A percentile compares a stretch with the other conserved stretches of the same genome.
These are phyloP conservation scores for Acromyrmex echinatior DNA, from an alignment of 1,140 invertebrate species.

Conservation along the genomic window DNA sequence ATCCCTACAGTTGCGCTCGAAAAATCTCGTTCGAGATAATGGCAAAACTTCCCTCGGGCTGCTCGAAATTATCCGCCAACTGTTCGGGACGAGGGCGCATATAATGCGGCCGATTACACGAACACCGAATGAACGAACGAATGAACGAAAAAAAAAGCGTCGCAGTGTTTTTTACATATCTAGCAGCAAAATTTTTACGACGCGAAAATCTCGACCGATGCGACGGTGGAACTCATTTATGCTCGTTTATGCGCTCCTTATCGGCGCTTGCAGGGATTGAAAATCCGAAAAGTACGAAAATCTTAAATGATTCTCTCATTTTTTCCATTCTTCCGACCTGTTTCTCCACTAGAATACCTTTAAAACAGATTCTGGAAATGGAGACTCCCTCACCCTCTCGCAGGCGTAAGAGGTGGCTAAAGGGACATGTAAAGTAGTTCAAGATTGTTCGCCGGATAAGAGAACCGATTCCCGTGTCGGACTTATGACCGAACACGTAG, in stretches of 20 bases:
- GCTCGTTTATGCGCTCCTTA: constrained; percentile 37
- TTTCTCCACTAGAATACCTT: background rate
- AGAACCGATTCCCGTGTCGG: constrained; percentile 35
- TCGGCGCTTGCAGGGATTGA: constrained; percentile 13
- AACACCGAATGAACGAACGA: background rate
- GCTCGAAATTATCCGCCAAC: constrained; percentile 53
- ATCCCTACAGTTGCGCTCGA: constrained; percentile 51
- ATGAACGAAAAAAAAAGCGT: constrained; percentile 5
- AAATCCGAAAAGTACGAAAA: constrained; percentile 30
- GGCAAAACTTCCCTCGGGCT: constrained; percentile 38
- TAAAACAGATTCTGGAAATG: background rate
- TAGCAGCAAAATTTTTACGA: constrained; percentile 34
- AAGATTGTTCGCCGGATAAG: constrained; percentile 73
- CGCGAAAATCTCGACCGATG: constrained; percentile 24
- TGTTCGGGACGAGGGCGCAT: constrained; percentile 37
- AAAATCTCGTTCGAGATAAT: constrained; percentile 61
- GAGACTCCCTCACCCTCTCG: background rate
- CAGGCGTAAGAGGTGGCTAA: background rate
- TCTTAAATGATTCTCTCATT: constrained; percentile 10
- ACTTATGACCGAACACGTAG: constrained; percentile 72
- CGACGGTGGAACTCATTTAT: constrained; percentile 21
- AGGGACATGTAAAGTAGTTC: constrained; percentile 61
- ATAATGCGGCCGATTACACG: constrained; percentile 53
- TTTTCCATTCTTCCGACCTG: background rate
- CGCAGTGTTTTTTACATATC: constrained; percentile 28